A percentile compares a stretch with the other conserved stretches of the same genome.
These are phyloP conservation scores for Chymomyza amoena DNA, from an alignment of 2,888 invertebrate species.

Conservation along the genomic window DNA sequence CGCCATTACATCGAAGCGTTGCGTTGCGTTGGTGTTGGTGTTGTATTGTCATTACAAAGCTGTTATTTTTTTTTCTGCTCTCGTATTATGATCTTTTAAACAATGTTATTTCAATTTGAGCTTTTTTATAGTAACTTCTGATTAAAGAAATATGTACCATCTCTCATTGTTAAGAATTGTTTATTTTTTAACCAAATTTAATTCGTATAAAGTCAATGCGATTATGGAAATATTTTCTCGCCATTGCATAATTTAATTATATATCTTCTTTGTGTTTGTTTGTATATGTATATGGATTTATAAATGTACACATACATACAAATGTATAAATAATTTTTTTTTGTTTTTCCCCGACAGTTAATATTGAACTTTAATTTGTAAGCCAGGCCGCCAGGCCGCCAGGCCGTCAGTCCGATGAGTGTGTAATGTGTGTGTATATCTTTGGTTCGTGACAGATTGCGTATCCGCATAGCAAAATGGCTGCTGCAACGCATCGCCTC, in stretches of 20 bases:
- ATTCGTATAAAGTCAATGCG: conserved; percentile 76
- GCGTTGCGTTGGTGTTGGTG: too few relatives aligned
- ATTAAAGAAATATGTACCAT: not conserved
- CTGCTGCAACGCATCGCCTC: not conserved
- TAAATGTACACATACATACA: not conserved
- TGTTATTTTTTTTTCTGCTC: not conserved
- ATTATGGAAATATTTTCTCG: conserved; percentile 74
- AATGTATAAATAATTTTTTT: conserved; percentile 10
- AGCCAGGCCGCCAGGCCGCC: conserved; percentile 49
- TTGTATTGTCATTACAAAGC: conserved; percentile 23
- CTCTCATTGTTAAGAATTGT: too few relatives aligned
- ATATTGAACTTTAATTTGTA: conserved; percentile 76
- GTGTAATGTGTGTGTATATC: conserved; percentile 37
- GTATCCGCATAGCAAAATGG: conserved; percentile 14
- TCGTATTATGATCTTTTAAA: not conserved
- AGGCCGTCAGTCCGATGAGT: conserved; percentile 30
- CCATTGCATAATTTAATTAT: conserved; percentile 37
- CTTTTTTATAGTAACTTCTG: not conserved
- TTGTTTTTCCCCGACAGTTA: conserved; percentile 55
- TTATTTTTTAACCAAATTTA: conserved; percentile 72
- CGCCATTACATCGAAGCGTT: conserved; percentile 29
- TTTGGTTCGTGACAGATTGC: conserved; percentile 67
- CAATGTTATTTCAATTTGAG: not conserved
- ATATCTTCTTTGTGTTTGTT: conserved; percentile 25
- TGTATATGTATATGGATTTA: not conserved